These are phyloP conservation scores for Pseudochirops corinnae DNA, from an alignment of 2,797 vertebrate genomes.

Conservation along the genomic window DNA sequence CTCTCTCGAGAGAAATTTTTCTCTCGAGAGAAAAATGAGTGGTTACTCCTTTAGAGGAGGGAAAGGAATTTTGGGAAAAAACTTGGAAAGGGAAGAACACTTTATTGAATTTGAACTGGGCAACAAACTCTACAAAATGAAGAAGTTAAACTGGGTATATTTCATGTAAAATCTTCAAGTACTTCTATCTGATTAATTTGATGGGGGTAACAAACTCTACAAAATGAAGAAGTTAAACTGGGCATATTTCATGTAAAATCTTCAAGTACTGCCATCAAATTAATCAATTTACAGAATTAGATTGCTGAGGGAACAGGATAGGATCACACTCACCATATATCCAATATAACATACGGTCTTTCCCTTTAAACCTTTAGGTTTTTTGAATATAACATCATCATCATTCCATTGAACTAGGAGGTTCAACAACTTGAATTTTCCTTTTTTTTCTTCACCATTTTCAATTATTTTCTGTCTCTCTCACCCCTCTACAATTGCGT, in stretches of 20 bases:
- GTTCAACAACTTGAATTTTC: not conserved
- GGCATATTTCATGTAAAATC: not conserved
- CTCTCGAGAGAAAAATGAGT: constrained; percentile 38
- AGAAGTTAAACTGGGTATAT: not conserved
- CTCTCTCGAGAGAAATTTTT: constrained; percentile 53
- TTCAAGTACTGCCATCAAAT: not conserved
- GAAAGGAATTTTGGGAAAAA: not conserved
- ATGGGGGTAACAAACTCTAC: not conserved
- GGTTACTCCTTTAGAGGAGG: constrained; percentile 26
- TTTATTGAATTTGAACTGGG: not conserved
- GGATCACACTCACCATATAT: not conserved
- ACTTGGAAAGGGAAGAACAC: not conserved
- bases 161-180: not conserved
- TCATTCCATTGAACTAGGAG: not conserved
- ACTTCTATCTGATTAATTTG: too few relatives aligned
- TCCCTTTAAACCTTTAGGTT: not conserved
- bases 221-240: not conserved
- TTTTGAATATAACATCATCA: not conserved
- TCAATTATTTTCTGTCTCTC: not conserved
- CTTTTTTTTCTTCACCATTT: not conserved
- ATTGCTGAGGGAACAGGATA: not conserved
- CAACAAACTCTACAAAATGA: not conserved
- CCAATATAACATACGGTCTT: not conserved
- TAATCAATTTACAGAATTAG: not conserved
- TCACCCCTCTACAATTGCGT: not conserved